phyloP scores from a whole-genome alignment of 2,888 invertebrate species.

The Flexamia atlantica region DNA sequence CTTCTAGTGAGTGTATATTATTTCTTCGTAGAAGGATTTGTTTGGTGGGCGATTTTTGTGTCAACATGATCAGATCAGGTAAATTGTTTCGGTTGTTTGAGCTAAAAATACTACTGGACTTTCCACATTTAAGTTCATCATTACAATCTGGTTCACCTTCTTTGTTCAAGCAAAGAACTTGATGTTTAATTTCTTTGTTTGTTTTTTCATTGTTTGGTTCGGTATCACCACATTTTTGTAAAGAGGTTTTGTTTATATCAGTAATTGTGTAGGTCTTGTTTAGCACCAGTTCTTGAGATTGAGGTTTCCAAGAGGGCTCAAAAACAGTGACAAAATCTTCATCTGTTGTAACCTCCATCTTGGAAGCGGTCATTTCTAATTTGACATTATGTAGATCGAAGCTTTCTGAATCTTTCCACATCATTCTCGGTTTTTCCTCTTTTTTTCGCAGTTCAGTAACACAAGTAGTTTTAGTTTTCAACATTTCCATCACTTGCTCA shows the following conservation, averaged over 20 bases:
- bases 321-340: slow-evolving; percentile 23
- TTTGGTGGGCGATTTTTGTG: neutral
- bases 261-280: slow-evolving; percentile 41
- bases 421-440: slow-evolving; percentile 14
- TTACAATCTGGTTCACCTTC: neutral
- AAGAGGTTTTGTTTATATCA: neutral
- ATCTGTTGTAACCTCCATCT: slow-evolving; percentile 31
- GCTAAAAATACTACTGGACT: neutral
- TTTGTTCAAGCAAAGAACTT: neutral
- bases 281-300: neutral
- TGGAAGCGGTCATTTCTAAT: slow-evolving; percentile 51
- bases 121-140: neutral
- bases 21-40: neutral
- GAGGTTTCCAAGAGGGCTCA: slow-evolving; percentile 30
- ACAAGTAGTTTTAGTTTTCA: slow-evolving; percentile 2
- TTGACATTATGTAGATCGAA: neutral
- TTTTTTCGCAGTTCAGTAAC: neutral
- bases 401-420: slow-evolving; percentile 17
- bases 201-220: neutral
- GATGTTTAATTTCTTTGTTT: neutral
- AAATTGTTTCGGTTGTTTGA: neutral
- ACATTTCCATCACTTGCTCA: slow-evolving; percentile 48
- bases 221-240: neutral
- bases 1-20: neutral
- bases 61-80: slow-evolving; percentile 9